phyloP scores from a whole-genome alignment of 2,113 vertebrate species.

The Haplochromis burtoni region DNA sequence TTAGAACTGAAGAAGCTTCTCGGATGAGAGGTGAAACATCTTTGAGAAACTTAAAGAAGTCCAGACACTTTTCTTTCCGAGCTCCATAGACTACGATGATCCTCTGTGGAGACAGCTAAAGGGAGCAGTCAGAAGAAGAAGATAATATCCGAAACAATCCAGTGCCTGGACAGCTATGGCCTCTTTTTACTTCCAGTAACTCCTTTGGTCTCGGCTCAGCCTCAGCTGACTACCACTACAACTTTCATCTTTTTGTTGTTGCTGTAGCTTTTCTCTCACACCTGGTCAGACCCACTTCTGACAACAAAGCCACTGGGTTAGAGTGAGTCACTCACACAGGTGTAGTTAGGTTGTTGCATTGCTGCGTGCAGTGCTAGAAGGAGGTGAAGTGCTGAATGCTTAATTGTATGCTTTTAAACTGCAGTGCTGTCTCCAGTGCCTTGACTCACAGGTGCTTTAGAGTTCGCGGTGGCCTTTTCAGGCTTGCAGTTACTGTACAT shows the following conservation, averaged over 20 bases:
- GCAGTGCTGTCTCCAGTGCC: background rate
- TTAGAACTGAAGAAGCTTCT: background rate
- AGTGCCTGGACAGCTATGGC: background rate
- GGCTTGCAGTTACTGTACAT: background rate
- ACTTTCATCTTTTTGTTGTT: background rate
- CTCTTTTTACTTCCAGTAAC: background rate
- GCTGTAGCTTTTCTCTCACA: background rate
- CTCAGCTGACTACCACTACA: background rate
- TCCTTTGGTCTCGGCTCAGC: background rate
- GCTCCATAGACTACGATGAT: background rate
- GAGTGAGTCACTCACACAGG: background rate
- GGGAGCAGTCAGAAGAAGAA: background rate
- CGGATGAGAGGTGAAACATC: background rate
- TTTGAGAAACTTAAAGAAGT: background rate
- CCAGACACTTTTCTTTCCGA: rapidly evolving
- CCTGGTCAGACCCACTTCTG: background rate
- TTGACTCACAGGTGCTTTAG: background rate
- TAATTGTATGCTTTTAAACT: background rate
- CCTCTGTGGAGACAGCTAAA: background rate
- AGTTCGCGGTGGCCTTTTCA: background rate
- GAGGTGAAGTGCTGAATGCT: background rate
- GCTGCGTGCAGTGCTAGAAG: background rate
- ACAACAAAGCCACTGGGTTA: background rate
- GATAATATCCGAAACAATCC: background rate
- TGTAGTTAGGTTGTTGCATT: background rate